Evolutionary conservation across 2,797 vertebrate species (phyloP), one percentile per base, ranked within the genome.

Genomic region (Siniperca undulata): DNA sequence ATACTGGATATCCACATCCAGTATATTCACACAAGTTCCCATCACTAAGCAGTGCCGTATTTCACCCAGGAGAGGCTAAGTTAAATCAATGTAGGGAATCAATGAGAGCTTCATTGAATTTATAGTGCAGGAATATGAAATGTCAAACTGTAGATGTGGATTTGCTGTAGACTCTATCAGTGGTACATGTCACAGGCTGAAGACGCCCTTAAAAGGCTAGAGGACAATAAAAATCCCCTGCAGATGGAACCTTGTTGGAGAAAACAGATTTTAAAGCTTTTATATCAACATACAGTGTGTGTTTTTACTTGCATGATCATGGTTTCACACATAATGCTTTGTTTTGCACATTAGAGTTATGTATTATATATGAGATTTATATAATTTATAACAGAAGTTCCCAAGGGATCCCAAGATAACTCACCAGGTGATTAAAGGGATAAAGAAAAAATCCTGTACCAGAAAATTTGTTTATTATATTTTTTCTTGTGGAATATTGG

Each of bases 61-160:
- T 89, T 90, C 87, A 85, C 65, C 74, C 71, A 11, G 61, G 75
- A 78, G 82, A 76, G 70, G 66, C 52, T 64, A 52, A 66, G 59
- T 67, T 85, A 80, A 82, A 91, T 91, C 88, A 80, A 77, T 90
- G 77, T 36, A n/a, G 58, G 72, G 55, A 88, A 90, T 91, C 93
- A 88, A 88, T 91, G 86, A 73, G 79, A 66, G 75, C 76, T 67
- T 82, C 71, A 62, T 73, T 84, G 79, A 80, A 90, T 94, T 92
- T 90, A 91, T 77, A 40, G 80, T 69, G 84, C 73, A 81, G 80
- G 65, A 80, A 89, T 87, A 89, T 88, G 78, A 88, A 88, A 91
- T 86, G 85, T 89, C 81, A 88, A 88, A 89, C 85, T 84, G 84
- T 82, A 67, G 82, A 86, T 86, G 78, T 77, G 84, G 82, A 88